Percentiles rank a stretch among this genome's conserved stretches.
phyloP scores from a whole-genome alignment of 2,113 vertebrate species.

The Erpornis zantholeuca region DNA sequence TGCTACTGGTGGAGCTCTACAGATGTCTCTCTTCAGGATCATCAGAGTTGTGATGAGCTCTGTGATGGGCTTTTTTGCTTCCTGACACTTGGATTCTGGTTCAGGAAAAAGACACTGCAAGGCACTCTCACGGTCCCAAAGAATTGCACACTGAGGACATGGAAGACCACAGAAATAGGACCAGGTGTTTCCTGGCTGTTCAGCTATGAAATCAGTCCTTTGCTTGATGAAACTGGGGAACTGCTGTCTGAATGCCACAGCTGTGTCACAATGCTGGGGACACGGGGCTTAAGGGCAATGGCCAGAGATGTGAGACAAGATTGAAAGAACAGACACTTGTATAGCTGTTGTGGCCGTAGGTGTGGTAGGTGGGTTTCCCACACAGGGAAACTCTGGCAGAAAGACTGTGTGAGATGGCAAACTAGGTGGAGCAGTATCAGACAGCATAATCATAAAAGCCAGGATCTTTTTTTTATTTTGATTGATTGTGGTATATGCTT shows the following conservation, averaged over 20 bases:
- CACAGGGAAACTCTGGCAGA: background rate
- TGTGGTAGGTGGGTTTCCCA: background rate
- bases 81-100: background rate
- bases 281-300: background rate
- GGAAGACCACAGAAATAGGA: background rate
- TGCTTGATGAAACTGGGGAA: background rate
- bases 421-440: background rate
- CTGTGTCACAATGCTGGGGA: background rate
- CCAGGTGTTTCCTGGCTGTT: background rate
- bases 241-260: background rate
- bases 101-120: background rate
- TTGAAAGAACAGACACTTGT: background rate
- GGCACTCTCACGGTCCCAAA: background rate
- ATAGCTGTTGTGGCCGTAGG: background rate
- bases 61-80: background rate
- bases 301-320: background rate
- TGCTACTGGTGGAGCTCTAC: background rate
- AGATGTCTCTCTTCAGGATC: background rate
- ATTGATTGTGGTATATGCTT: background rate
- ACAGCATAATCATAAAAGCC: background rate
- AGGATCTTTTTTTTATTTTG: background rate
- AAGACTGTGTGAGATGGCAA: background rate
- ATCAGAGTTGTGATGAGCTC: background rate
- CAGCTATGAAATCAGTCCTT: background rate
- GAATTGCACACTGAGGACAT: background rate